These are phyloP conservation scores for Hystrix brachyura DNA, from an alignment of 2,113 vertebrate species.

Conservation along the genomic window DNA sequence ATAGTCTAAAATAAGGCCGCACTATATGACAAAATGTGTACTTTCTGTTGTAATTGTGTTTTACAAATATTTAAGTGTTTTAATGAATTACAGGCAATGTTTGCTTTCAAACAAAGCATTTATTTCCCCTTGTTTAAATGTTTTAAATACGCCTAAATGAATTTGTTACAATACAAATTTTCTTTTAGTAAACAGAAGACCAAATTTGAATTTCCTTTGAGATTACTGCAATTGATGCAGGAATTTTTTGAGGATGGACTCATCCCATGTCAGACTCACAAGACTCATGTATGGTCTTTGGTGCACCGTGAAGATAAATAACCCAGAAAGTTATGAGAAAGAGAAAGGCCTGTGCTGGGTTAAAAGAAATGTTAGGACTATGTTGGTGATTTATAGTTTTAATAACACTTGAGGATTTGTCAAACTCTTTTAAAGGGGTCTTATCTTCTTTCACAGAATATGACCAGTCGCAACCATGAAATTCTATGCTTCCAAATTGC, in stretches of 20 bases:
- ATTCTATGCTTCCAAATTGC: neutral
- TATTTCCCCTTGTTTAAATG: neutral
- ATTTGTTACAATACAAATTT: neutral
- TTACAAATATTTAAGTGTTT: neutral
- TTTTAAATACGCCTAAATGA: neutral
- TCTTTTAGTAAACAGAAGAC: neutral
- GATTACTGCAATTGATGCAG: neutral
- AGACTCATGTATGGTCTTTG: neutral
- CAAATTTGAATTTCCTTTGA: neutral
- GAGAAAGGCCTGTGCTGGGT: neutral
- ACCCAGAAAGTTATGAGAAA: constrained; percentile 48
- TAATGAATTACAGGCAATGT: neutral
- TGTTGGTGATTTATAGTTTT: constrained; percentile 74
- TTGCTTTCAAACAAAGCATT: neutral
- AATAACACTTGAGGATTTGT: constrained; percentile 77
- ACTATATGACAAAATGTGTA: neutral
- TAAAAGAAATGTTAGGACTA: constrained; percentile 49
- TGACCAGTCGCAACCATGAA: neutral
- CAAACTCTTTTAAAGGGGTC: constrained; percentile 26
- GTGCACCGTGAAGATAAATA: constrained; percentile 54
- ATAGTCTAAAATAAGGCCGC: neutral
- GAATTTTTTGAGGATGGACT: neutral
- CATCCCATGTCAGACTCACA: neutral
- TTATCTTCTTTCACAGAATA: constrained; percentile 52
- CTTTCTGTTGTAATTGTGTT: neutral